Evolutionary conservation across 2,888 invertebrate genomes (phyloP).

Genomic region (Dione juno): DNA sequence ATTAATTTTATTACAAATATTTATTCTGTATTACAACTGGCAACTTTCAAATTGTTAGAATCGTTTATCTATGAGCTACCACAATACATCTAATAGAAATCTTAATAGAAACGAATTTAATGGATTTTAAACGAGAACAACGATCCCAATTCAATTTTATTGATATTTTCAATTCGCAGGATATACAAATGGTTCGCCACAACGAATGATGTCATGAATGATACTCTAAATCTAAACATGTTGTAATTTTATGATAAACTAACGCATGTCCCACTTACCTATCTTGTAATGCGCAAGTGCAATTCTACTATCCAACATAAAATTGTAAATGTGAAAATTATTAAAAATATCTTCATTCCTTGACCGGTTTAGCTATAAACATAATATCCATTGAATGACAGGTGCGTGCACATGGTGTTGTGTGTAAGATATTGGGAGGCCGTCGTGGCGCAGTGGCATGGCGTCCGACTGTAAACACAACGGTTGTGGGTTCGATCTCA

Average conservation of each 20-base stretch:
- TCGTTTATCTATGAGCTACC: not conserved
- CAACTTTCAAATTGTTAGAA: not conserved
- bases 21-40: not conserved
- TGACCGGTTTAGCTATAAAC: too few relatives aligned
- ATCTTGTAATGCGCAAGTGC: slow-evolving; percentile 10
- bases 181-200: slow-evolving; percentile 6
- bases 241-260: slow-evolving; percentile 27
- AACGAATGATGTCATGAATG: slow-evolving; percentile 26
- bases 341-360: too few relatives aligned
- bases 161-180: slow-evolving; percentile 32
- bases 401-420: too few relatives aligned
- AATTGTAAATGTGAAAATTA: too few relatives aligned
- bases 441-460: too few relatives aligned
- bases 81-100: slow-evolving; percentile 3
- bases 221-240: slow-evolving; percentile 26
- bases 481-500: too few relatives aligned
- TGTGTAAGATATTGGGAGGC: too few relatives aligned
- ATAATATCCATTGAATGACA: too few relatives aligned
- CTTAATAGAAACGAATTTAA: slow-evolving; percentile 13
- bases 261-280: slow-evolving; percentile 29
- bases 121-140: slow-evolving; percentile 7
- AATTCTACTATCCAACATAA: not conserved
- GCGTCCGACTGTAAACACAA: too few relatives aligned
- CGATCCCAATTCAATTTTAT: slow-evolving; percentile 25
- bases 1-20: not conserved